Conservation (phyloP, 2,888 invertebrate species). For the Drosophila paranaensis region DNA sequence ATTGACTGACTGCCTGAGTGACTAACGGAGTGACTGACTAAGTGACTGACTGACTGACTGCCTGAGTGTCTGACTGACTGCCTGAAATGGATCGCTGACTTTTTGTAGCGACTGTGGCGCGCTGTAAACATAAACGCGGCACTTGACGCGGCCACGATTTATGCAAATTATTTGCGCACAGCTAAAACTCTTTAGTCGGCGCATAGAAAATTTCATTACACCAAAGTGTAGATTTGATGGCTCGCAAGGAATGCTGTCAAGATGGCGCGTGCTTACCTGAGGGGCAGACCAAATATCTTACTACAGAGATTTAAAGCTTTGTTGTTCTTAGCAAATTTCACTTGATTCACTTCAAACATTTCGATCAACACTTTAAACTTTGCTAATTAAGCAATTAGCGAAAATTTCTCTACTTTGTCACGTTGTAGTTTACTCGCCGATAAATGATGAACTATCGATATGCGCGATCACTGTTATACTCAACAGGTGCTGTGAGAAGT, state of each 20-base stretch:
- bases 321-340: neutral
- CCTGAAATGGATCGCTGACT: constrained; percentile 30
- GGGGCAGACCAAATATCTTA: neutral
- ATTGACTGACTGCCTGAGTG: constrained; percentile 6
- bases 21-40: neutral
- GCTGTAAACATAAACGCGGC: constrained; percentile 11
- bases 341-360: neutral
- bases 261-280: neutral
- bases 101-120: constrained; percentile 8
- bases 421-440: neutral
- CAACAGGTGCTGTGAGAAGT: neutral
- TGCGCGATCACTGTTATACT: neutral
- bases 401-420: neutral
- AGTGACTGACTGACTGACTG: constrained; percentile 8
- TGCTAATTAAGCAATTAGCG: neutral
- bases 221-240: constrained; percentile 18
- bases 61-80: neutral
- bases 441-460: neutral
- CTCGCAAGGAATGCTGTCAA: neutral
- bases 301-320: neutral
- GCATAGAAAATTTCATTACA: constrained; percentile 48
- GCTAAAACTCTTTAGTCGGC: constrained; percentile 22
- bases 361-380: neutral
- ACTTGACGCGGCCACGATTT: constrained; percentile 33
- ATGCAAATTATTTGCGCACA: constrained; percentile 45